Conservation (phyloP, 2,888 invertebrate genomes). For the Apotomis turbidana region DNA sequence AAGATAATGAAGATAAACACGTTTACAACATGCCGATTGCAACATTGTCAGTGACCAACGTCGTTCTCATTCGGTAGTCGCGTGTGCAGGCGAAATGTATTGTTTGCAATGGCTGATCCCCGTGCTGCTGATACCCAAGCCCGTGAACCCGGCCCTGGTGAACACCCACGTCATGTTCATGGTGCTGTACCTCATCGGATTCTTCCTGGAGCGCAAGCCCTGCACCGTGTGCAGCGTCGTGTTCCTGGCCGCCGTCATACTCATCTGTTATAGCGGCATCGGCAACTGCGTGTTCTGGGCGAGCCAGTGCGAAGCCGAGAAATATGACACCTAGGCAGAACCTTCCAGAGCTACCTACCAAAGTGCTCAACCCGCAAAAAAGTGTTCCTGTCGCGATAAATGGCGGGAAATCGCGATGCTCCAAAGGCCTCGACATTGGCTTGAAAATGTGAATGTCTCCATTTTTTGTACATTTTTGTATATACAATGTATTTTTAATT, state of each 20-base stretch:
- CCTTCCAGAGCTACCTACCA: conserved; percentile 59
- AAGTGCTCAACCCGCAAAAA: conserved; percentile 67
- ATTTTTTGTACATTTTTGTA: conserved; percentile 70
- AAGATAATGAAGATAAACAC: conserved; percentile 57
- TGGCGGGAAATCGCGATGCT: conserved; percentile 50
- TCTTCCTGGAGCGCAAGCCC: conserved; percentile 97
- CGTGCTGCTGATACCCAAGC: conserved; percentile 98
- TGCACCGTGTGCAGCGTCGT: conserved; percentile 98
- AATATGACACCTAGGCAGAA: conserved; percentile 78
- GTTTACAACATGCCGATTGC: conserved; percentile 67
- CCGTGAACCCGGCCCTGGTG: conserved; percentile 97
- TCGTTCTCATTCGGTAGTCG: conserved; percentile 53
- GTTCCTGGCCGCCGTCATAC: conserved; percentile 95
- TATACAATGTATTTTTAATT: conserved; percentile 59
- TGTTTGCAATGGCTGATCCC: conserved; percentile 99
- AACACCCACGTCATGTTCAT: conserved; percentile 99
- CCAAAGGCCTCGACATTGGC: conserved; percentile 45
- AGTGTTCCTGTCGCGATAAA: conserved; percentile 56
- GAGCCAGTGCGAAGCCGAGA: conserved; percentile 88
- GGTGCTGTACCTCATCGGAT: conserved; percentile 97
- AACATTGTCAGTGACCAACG: conserved; percentile 53
- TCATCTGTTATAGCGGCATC: conserved; percentile 98
- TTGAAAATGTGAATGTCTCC: conserved; percentile 40
- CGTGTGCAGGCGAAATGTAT: conserved; percentile 87
- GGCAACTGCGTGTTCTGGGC: conserved; percentile 98